Conservation (phyloP, 2,888 invertebrate genomes). For the Microchrysa polita region DNA sequence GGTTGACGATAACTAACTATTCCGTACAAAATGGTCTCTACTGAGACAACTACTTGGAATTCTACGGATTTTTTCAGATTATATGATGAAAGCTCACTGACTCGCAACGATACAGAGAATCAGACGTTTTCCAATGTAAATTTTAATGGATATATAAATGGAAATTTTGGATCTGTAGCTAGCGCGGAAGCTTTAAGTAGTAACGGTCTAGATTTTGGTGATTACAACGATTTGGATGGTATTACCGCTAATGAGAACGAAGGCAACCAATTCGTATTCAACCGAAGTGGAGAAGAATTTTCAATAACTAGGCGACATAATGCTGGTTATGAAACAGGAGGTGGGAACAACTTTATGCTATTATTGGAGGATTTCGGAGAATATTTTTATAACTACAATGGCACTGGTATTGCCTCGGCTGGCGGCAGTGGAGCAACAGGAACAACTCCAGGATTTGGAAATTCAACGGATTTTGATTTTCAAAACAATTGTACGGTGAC, state of each 20-base stretch:
- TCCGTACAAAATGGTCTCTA: conserved; percentile 39
- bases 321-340: conserved; percentile 23
- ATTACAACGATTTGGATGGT: conserved; percentile 41
- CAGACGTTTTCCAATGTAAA: conserved; percentile 39
- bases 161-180: conserved; percentile 55
- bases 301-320: background rate
- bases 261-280: conserved; percentile 15
- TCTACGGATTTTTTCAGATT: conserved; percentile 53
- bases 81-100: conserved; percentile 52
- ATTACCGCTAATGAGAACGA: conserved; percentile 24
- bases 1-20: no score
- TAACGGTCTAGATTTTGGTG: conserved; percentile 36
- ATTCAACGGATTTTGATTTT: conserved; percentile 60
- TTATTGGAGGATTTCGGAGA: conserved; percentile 82
- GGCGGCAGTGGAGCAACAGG: conserved; percentile 50
- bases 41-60: conserved; percentile 46
- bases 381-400: conserved; percentile 72
- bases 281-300: conserved; percentile 24
- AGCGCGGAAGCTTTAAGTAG: conserved; percentile 51
- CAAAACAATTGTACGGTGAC: conserved; percentile 60
- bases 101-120: conserved; percentile 39
- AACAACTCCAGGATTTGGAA: conserved; percentile 56
- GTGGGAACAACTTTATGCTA: conserved; percentile 68
- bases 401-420: conserved; percentile 50
- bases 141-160: conserved; percentile 21